Base-by-base conservation (phyloP, 2,113 vertebrate species). In the Erythrolamprus reginae region DNA sequence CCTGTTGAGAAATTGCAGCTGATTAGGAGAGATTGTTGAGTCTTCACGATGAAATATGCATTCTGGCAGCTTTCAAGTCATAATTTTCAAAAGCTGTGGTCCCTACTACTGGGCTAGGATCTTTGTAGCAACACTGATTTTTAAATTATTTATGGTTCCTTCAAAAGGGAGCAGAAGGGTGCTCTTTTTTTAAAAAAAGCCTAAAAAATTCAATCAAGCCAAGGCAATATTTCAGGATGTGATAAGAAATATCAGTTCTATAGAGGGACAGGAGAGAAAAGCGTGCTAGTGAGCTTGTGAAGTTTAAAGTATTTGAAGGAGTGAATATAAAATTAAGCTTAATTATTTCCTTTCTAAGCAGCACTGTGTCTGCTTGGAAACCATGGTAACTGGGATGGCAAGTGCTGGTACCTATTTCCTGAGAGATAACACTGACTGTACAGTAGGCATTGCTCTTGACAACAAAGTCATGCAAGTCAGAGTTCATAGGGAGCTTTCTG, bases 291-390 rank as follows among this genome's bases (percentile, higher is more conserved):
- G 13, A n/a, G 24, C 21, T 92, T 92, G 95, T 89, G 87, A 95
- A 93, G 92, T 89, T 86, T 85, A 90, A 93, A 92, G 90, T 92
- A 77, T 90, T 95, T 94, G 77, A 95, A 92, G 21, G 89, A 92
- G 82, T 93, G 89, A 93, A 93, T 95, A 83, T 92, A 93, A 96
- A 96, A 94, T 92, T 93, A 58, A 95, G 95, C 89, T 90, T 91
- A 92, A 93, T 89, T 95, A 84, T 95, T 93, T 95, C 93, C 94
- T 96, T 92, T 96, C 92, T 91, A 92, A 94, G 94, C 95, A 92
- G 91, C 85, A 92, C 56, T 77, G 87, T 95, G 90, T 91, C 93
- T 95, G 91, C 93, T 94, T 84, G 86, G 95, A 97, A 97, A 96
- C 93, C 97, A 96, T 96, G 96, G 94, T 93, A 95, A 95, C 94